Conservation (phyloP, 2,888 invertebrate genomes). For the Cephalotes varians region DNA sequence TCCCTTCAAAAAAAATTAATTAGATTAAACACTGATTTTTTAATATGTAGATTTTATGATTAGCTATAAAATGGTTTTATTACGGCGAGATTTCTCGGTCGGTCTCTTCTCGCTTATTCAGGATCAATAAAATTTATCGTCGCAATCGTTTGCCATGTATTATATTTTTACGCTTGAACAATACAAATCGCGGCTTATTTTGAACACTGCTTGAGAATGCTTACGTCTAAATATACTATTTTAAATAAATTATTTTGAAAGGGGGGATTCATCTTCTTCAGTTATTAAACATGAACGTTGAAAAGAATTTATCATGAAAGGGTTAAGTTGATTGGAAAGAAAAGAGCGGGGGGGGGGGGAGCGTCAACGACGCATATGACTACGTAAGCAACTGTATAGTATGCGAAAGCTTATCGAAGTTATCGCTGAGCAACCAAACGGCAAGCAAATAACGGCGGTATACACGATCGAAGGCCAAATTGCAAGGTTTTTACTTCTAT, state of each 20-base stretch:
- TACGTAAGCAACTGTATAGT: slow-evolving; percentile 24
- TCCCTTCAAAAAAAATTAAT: too few species aligned
- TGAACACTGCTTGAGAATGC: neutral
- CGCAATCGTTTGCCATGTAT: neutral
- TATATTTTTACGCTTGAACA: neutral
- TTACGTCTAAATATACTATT: neutral
- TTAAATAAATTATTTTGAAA: neutral
- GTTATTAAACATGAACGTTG: neutral
- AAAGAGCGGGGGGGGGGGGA: neutral
- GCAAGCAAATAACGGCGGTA: slow-evolving; percentile 29
- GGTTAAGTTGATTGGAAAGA: neutral
- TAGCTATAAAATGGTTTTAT: neutral
- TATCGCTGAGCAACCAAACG: slow-evolving; percentile 50
- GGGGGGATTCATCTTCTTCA: neutral
- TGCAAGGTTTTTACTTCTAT: neutral
- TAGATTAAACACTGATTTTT: neutral
- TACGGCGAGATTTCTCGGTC: neutral
- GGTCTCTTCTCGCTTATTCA: neutral
- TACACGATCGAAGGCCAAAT: slow-evolving; percentile 35
- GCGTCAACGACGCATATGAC: slow-evolving; percentile 10
- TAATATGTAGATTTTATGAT: neutral
- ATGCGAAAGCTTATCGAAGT: slow-evolving; percentile 50
- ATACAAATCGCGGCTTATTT: neutral
- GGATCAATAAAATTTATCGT: slow-evolving; percentile 1
- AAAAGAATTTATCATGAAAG: slow-evolving; percentile 12